phyloP scores from a whole-genome alignment of 2,113 vertebrate genomes.

The Hymenochirus boettgeri region DNA sequence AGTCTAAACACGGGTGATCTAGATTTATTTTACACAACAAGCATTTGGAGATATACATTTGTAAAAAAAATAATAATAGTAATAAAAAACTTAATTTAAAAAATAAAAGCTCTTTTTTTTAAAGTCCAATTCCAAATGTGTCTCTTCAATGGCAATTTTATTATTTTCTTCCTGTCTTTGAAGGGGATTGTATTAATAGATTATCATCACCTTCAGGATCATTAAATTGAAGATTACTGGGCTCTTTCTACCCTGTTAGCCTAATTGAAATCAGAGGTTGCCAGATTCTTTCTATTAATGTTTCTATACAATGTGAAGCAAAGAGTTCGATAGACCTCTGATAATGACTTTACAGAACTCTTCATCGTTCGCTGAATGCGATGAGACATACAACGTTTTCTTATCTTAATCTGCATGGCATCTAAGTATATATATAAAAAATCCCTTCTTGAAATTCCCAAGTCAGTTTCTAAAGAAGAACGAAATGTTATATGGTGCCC shows the following conservation, averaged over 20 bases:
- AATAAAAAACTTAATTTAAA: too few species aligned
- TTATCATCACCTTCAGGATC: conserved; percentile 42
- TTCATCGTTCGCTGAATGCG: conserved; percentile 10
- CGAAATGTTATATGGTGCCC: too few species aligned
- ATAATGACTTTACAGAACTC: conserved; percentile 33
- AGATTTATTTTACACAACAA: conserved; percentile 24
- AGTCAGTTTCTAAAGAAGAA: too few species aligned
- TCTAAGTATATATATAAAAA: neutral
- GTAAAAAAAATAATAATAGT: conserved; percentile 24
- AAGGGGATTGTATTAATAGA: conserved; percentile 41
- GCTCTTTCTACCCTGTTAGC: conserved; percentile 43
- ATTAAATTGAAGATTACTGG: conserved; percentile 42
- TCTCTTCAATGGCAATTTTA: too few species aligned
- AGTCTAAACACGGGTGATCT: conserved; percentile 28
- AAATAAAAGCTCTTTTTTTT: too few species aligned
- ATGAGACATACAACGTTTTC: conserved; percentile 2
- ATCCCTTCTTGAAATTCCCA: neutral
- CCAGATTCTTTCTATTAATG: conserved; percentile 42
- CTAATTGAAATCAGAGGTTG: conserved; percentile 44
- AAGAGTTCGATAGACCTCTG: conserved; percentile 25
- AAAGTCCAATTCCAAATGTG: too few species aligned
- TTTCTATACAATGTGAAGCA: conserved; percentile 36
- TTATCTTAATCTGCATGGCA: neutral
- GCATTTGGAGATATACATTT: conserved; percentile 25
- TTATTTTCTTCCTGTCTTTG: conserved; percentile 26